Conservation (phyloP, 2,797 vertebrate genomes). For the Gambelia wislizenii region DNA sequence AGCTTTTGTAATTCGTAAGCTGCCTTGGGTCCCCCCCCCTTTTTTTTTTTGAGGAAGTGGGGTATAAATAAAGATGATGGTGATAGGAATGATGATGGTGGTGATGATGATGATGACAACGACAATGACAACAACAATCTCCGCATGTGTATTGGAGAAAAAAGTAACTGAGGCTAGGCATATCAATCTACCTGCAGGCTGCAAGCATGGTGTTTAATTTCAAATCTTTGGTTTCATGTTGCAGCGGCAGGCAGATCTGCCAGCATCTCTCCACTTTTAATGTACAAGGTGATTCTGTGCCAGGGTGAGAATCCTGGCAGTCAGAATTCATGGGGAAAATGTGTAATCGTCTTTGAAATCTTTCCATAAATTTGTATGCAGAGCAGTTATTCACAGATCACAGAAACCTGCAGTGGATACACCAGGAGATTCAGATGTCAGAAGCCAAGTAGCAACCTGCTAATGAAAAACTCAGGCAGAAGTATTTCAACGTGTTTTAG, state of each 20-base stretch:
- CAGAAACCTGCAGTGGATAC: background rate
- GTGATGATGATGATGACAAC: no score
- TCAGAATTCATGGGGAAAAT: conserved; percentile 15
- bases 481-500: conserved; percentile 4
- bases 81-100: no score
- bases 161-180: background rate
- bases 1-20: no score
- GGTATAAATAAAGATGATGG: no score
- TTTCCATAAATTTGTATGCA: conserved; percentile 5
- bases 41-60: no score
- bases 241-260: background rate
- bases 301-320: background rate
- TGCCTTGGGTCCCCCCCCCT: no score
- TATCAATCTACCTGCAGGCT: background rate
- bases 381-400: background rate
- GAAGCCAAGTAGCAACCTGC: background rate
- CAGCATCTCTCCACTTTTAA: background rate
- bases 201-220: background rate
- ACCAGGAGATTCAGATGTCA: background rate
- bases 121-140: no score
- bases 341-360: background rate
- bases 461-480: background rate
- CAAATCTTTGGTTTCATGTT: conserved; percentile 15
- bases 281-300: conserved; percentile 2
- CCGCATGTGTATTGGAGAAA: background rate